phyloP scores from a whole-genome alignment of 1,140 invertebrate species.

The Sesamia nonagrioides region DNA sequence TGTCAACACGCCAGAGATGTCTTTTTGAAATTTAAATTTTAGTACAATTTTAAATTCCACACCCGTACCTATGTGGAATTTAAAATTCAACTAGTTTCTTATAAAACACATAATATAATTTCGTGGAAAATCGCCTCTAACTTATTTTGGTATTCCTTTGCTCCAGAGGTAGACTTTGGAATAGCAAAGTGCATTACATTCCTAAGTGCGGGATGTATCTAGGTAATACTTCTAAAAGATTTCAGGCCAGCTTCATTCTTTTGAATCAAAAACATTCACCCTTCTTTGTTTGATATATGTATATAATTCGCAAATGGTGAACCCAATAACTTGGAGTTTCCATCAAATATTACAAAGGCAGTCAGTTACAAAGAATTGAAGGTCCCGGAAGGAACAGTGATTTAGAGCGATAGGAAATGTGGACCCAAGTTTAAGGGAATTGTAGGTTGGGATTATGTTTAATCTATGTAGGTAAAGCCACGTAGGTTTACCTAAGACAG shows the following conservation, averaged over 20 bases:
- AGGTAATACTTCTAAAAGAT: not conserved
- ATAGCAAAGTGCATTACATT: constrained; percentile 14
- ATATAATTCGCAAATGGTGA: not conserved
- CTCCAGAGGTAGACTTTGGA: not conserved
- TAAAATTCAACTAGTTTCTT: too few species aligned
- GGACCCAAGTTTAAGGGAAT: constrained; percentile 2
- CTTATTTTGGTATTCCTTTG: not conserved
- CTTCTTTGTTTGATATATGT: not conserved
- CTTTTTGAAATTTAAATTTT: too few species aligned
- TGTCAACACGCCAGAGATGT: not conserved
- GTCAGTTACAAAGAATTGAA: constrained; percentile 31
- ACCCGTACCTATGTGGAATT: too few species aligned
- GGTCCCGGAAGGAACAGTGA: constrained; percentile 6
- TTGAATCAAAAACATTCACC: not conserved
- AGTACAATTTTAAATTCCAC: too few species aligned
- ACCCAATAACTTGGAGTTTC: constrained; percentile 16
- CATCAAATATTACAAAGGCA: constrained; percentile 18
- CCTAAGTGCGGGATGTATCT: not conserved
- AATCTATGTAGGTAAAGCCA: not conserved
- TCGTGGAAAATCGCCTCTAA: not conserved
- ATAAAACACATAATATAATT: not conserved
- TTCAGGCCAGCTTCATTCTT: not conserved
- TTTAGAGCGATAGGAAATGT: constrained; percentile 7
- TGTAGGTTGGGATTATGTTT: not conserved
- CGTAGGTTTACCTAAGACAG: too few species aligned